A percentile compares a stretch with the other conserved stretches of the same genome.
Conservation (phyloP, 2,797 vertebrate genomes). For the Pangasius krempfi region DNA sequence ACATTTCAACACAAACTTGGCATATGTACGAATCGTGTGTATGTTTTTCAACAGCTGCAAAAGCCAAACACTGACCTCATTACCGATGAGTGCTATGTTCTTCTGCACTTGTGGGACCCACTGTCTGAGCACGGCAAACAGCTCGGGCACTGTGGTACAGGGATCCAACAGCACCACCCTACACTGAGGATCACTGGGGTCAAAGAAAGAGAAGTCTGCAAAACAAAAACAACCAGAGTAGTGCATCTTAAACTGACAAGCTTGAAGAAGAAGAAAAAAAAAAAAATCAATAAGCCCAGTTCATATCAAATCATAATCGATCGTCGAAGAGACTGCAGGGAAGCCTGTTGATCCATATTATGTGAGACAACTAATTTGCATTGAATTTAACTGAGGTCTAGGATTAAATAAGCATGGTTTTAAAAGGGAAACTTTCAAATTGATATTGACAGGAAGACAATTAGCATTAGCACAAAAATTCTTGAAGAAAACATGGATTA, state of each 20-base stretch:
- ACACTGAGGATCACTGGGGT: slow-evolving; percentile 91
- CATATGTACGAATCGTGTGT: not conserved
- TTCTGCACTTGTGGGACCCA: slow-evolving; percentile 99
- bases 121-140: slow-evolving; percentile 95
- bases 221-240: slow-evolving; percentile 27
- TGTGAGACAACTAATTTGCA: slow-evolving; percentile 43
- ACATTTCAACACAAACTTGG: slow-evolving; percentile 24
- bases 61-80: slow-evolving; percentile 79
- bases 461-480: slow-evolving; percentile 25
- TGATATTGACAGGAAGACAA: slow-evolving; percentile 39
- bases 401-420: slow-evolving; percentile 12
- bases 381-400: slow-evolving; percentile 31
- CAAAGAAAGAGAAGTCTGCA: slow-evolving; percentile 96
- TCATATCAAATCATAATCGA: slow-evolving; percentile 38
- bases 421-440: slow-evolving; percentile 37
- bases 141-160: slow-evolving; percentile 89
- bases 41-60: slow-evolving; percentile 30
- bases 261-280: not conserved
- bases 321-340: not conserved
- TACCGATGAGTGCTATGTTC: slow-evolving; percentile 90
- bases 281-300: slow-evolving; percentile 9
- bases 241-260: not conserved
- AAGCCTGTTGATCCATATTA: slow-evolving; percentile 36
- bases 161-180: slow-evolving; percentile 89
- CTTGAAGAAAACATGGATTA: not conserved